These are phyloP conservation scores for Hirundo rustica DNA, from an alignment of 2,797 vertebrate species.

Conservation along the genomic window DNA sequence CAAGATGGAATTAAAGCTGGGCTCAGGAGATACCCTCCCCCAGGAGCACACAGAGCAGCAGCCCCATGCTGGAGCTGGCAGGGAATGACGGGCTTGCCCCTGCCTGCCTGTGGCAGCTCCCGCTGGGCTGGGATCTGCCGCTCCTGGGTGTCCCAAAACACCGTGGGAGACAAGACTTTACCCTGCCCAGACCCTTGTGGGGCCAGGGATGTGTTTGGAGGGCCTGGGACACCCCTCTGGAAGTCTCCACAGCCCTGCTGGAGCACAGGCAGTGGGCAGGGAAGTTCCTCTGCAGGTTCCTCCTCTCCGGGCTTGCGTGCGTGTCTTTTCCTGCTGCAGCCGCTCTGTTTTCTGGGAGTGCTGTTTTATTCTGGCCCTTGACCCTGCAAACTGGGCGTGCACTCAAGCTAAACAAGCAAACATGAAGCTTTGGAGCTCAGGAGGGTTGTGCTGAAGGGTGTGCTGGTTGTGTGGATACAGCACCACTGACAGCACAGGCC, in stretches of 20 bases:
- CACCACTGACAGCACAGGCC: not conserved
- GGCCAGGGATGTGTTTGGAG: not conserved
- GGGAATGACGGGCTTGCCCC: not conserved
- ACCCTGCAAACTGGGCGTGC: not conserved
- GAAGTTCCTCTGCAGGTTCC: not conserved
- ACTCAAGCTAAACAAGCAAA: not conserved
- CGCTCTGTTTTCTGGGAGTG: not conserved
- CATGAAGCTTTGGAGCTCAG: rapidly evolving
- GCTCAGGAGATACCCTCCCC: not conserved
- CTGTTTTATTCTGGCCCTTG: not conserved
- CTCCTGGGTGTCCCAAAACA: not conserved
- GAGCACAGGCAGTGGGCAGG: not conserved
- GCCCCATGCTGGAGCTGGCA: not conserved
- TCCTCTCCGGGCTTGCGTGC: rapidly evolving
- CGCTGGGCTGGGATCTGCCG: rapidly evolving
- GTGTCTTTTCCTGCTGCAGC: not conserved
- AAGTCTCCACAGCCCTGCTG: not conserved
- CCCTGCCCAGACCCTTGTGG: rapidly evolving
- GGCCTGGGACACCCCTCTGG: not conserved
- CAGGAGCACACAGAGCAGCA: not conserved
- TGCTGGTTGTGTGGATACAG: not conserved
- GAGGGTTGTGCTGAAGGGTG: not conserved
- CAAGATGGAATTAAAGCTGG: not conserved
- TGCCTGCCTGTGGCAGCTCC: not conserved
- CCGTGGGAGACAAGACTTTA: not conserved